Base-by-base conservation (phyloP, 2,888 invertebrate genomes). In the Mechanitis messenoides region DNA sequence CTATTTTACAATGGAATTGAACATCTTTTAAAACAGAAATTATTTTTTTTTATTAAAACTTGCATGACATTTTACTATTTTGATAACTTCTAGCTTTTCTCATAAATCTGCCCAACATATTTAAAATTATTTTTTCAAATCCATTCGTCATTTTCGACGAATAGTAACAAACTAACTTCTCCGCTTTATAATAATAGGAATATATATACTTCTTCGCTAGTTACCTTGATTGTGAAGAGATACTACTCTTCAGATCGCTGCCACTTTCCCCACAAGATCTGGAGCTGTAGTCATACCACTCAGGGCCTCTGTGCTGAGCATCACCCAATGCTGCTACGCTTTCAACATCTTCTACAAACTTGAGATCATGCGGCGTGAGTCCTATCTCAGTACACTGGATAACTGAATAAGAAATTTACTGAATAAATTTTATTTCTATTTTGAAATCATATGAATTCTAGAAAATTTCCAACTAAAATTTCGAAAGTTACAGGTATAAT, bases 241-340 rank as follows among this genome's bases (percentile, higher is more conserved):
- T 28, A 7, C 58, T 62, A 38, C 62, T 63, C 33, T 64, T 71
- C 45, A 64, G 7, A 46, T 68, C 70, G 56, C 76, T 80, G 0
- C 65, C 66, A 0, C 72, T 64, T 2, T 68, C 72, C 0, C 59
- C 55, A 0, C 71, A 63, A 0, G 68, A 67, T 0, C 64, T 64
- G 0, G 72, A 62, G 12, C 58, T 60, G 53, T 67, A 63, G 63
- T 77, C 74, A 56, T 81, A 78, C 81, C 83, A 86, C 38, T 65
- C 61, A 0, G 77, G 75, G 0, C 85, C 85, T 2, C 85, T 71
- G 60, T 85, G 81, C 50, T 80, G 69, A 0, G 80, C 85, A 38
- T 85, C 85, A 0, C 73, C 67, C 53, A 80, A 79, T 0, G 58
- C 71, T 0, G 76, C 84, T 2, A 81, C 57, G 12, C 79, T 70